Base-by-base conservation (phyloP, 1,140 invertebrate genomes). In the Nebria ingens region DNA sequence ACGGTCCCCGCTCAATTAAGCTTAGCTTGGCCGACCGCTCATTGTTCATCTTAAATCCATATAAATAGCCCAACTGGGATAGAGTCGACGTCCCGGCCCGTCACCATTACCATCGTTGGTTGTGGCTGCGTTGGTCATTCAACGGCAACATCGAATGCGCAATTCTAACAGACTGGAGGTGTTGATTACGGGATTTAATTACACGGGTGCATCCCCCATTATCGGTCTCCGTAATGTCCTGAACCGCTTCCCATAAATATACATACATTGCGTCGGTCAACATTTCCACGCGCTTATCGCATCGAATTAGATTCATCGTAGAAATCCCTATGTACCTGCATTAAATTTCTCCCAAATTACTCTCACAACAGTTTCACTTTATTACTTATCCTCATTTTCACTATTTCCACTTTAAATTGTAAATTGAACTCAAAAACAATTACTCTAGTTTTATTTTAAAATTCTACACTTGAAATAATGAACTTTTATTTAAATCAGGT, bases 41-140 rank as follows among this genome's bases (percentile, higher is more conserved):
- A 17, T 45, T 45, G 40, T 45, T 45, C 40, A 45, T 45, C 40
- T 45, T 45, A 45, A 45, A 45, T 45, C 40, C 40, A 45, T 45
- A 45, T 45, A 45, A 45, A 45, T 45, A 45, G 40, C 40, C 25
- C n/a, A n/a, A n/a, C 25, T 34, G 6, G 25, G 6, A 34, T 34
- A 34, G n/a, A n/a, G 25, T n/a, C 25, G n/a, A 34, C 40, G 4
- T n/a, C n/a, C n/a, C n/a, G n/a, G n/a, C 40, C 15, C 40, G 40
- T 6, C 6, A 45, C 40, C 17, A 17, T 17, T n/a, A n/a, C n/a
- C n/a, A n/a, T n/a, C n/a, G n/a, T n/a, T n/a, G n/a, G n/a, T n/a
- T n/a, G n/a, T n/a, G n/a, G n/a, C n/a, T n/a, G n/a, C n/a, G n/a
- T n/a, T 45, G 40, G 40, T 45, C 40, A 45, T 17, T 45, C 40